These are phyloP conservation scores for Aphis gossypii DNA, from an alignment of 1,140 invertebrate species.

Conservation along the genomic window DNA sequence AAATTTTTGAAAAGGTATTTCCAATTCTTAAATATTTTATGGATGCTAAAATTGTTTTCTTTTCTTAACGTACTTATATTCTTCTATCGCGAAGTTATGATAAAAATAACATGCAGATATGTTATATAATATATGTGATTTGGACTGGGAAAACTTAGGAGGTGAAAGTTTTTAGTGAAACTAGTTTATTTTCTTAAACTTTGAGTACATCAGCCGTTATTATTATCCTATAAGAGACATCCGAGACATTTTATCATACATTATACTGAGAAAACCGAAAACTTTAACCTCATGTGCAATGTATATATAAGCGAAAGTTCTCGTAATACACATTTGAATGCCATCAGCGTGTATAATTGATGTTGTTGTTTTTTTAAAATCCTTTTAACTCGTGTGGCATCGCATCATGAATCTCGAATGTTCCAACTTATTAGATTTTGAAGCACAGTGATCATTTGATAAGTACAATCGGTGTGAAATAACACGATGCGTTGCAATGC, in stretches of 20 bases:
- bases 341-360: background rate
- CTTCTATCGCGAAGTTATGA: background rate
- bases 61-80: background rate
- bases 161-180: background rate
- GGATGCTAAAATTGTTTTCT: background rate
- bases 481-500: background rate
- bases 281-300: background rate
- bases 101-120: background rate
- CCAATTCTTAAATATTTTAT: background rate
- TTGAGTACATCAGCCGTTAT: background rate
- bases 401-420: background rate
- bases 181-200: slow-evolving; percentile 14
- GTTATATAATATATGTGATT: background rate
- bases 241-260: slow-evolving; percentile 24
- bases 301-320: background rate
- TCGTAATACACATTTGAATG: background rate
- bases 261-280: background rate
- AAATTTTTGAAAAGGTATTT: background rate
- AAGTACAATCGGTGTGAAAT: background rate
- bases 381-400: background rate
- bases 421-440: background rate
- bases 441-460: background rate
- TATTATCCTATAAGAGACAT: slow-evolving; percentile 11
- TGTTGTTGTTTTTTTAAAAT: background rate
- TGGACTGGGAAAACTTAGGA: background rate